Base-by-base conservation (phyloP, 2,888 invertebrate species). In the Sphaerophoria rueppellii region DNA sequence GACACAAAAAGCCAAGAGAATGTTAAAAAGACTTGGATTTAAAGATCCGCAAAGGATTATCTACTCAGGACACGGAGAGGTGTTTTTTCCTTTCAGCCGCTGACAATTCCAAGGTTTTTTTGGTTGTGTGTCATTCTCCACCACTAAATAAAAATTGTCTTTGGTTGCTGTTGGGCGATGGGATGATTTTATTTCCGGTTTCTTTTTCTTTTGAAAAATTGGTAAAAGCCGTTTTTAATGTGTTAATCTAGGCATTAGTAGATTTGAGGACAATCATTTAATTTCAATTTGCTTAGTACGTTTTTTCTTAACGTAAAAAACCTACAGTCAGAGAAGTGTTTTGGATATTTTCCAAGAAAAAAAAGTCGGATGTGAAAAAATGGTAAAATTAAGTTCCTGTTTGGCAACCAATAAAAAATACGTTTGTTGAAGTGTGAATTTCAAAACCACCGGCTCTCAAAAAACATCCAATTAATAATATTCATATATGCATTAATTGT, bases 21-120 rank as follows among this genome's bases (percentile, higher is more conserved):
- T 83, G 83, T 67, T 79, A 75, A 79, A 80, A 71, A 75, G 83
- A 83, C 80, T 83, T 79, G 69, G 83, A 80, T 75, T 83, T 80
- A 24, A 80, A 83, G 75, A 80, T 79, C 80, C 79, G 40, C 40
- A 80, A 79, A 83, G 75, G 79, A 80, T 83, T 80, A 75, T 80
- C 75, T 63, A 79, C 75, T 80, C 83, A 76, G 75, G 83, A 72
- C 80, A 80, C 75, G 80, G 75, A 79, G 79, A 83, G 75, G 80
- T 80, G 83, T 75, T 77, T 82, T 82, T 81, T 61, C 32, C 3
- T 43, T 40, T 40, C 9, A 40, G 40, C 11, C 12, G 11, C 40
- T 43, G 32, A 24, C 6, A 7, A 24, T 52, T 7, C 11, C 9
- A 24, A 24, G 24, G 37, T 57, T n/a, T 37, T 57, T 11, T 24